These are phyloP conservation scores for Cuniculus paca DNA, from an alignment of 2,797 vertebrate species.

Conservation along the genomic window DNA sequence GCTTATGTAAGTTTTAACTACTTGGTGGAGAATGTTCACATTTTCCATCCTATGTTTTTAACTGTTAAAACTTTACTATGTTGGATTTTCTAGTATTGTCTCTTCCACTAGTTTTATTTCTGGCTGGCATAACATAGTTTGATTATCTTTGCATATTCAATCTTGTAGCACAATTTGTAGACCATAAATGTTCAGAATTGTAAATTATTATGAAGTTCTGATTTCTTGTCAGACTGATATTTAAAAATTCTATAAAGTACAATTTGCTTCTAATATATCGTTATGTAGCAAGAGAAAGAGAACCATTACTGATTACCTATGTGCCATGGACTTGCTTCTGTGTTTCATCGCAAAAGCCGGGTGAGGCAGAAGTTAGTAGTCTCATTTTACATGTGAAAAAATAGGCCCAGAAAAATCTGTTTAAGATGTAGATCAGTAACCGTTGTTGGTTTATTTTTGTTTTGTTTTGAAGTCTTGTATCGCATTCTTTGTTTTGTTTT, in stretches of 20 bases:
- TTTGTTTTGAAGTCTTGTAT: too few species aligned
- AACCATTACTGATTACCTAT: neutral
- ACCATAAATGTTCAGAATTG: neutral
- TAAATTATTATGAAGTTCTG: constrained; percentile 30
- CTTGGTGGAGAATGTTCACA: neutral
- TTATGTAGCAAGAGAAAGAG: neutral
- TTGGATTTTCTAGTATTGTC: neutral
- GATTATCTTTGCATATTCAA: neutral
- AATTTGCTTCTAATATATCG: neutral
- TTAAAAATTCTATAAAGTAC: neutral
- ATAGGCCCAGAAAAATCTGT: neutral
- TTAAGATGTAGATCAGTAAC: neutral
- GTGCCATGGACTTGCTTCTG: neutral
- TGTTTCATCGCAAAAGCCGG: neutral
- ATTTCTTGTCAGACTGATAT: constrained; percentile 21
- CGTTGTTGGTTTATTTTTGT: too few species aligned
- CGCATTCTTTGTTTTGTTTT: too few species aligned
- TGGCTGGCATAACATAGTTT: neutral
- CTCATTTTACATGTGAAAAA: neutral
- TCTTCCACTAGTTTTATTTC: neutral
- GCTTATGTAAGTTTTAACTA: constrained; percentile 43
- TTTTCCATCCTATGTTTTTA: constrained; percentile 42
- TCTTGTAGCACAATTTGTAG: neutral
- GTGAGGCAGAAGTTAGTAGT: neutral
- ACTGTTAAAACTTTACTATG: neutral